Evolutionary conservation across 2,113 vertebrate species (phyloP).

Genomic region (Cinclus cinclus): DNA sequence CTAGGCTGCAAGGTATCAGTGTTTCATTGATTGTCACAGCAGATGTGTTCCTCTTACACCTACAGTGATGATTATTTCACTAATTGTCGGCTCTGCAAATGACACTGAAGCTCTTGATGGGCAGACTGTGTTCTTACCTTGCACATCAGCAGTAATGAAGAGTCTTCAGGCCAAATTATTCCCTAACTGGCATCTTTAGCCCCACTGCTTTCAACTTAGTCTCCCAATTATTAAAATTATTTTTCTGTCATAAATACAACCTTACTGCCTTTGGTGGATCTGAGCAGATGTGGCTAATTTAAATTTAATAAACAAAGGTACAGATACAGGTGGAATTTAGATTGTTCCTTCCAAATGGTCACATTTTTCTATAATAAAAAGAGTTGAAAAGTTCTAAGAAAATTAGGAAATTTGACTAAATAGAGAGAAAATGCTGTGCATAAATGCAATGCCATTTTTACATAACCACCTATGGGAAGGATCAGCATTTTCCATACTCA

Average conservation of each 20-base stretch:
- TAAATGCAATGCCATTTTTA: background rate
- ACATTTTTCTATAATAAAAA: background rate
- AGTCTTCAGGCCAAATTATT: slow-evolving; percentile 13
- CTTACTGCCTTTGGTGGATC: background rate
- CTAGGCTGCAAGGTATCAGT: background rate
- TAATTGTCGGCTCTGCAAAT: slow-evolving; percentile 19
- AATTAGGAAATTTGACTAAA: background rate
- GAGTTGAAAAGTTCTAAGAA: background rate
- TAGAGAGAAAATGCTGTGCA: background rate
- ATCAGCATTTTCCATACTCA: background rate
- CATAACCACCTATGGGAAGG: background rate
- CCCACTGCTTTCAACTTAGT: background rate
- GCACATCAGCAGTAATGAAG: background rate
- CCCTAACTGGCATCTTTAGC: background rate
- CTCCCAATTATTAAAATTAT: slow-evolving; percentile 5
- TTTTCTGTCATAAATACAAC: slow-evolving; percentile 1
- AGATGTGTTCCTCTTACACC: background rate
- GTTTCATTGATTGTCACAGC: background rate
- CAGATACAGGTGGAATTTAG: background rate
- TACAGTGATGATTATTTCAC: background rate
- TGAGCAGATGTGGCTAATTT: background rate
- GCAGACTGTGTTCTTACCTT: background rate
- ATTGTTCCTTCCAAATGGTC: background rate
- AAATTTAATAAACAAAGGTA: slow-evolving; percentile 17
- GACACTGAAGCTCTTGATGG: background rate